These are phyloP conservation scores for Equus przewalskii DNA, from an alignment of 2,113 vertebrate species.

Conservation along the genomic window DNA sequence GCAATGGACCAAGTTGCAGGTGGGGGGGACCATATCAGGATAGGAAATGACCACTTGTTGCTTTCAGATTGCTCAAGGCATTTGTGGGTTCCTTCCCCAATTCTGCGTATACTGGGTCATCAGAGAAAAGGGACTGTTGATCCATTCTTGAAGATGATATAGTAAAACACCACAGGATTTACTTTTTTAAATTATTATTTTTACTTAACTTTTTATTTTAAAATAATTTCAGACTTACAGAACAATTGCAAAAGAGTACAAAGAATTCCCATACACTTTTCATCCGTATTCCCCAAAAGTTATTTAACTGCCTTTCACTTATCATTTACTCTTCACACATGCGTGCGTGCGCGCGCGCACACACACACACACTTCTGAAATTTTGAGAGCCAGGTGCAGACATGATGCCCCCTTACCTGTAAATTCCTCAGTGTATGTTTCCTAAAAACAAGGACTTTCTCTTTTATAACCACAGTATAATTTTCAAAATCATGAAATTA, in stretches of 20 bases:
- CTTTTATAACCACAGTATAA: background rate
- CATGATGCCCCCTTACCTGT: background rate
- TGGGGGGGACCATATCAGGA: background rate
- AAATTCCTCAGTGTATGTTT: background rate
- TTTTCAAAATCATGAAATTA: slow-evolving; percentile 17
- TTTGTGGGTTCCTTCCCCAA: background rate
- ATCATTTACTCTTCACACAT: background rate
- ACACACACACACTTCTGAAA: background rate
- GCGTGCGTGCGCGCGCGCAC: no score
- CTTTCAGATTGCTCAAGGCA: background rate
- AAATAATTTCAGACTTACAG: slow-evolving; percentile 7
- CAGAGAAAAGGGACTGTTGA: background rate
- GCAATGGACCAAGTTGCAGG: background rate
- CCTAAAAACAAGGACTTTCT: background rate
- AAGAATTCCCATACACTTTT: background rate
- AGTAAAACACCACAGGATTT: background rate
- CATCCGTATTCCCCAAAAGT: background rate
- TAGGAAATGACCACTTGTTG: background rate
- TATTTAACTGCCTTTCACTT: background rate
- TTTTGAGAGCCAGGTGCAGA: background rate
- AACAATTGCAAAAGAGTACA: background rate
- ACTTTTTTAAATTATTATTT: background rate
- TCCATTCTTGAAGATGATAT: background rate
- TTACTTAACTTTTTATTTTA: background rate
- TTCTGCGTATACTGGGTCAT: background rate